Conservation (phyloP, 1,140 invertebrate species). For the Meteorus sp. region DNA sequence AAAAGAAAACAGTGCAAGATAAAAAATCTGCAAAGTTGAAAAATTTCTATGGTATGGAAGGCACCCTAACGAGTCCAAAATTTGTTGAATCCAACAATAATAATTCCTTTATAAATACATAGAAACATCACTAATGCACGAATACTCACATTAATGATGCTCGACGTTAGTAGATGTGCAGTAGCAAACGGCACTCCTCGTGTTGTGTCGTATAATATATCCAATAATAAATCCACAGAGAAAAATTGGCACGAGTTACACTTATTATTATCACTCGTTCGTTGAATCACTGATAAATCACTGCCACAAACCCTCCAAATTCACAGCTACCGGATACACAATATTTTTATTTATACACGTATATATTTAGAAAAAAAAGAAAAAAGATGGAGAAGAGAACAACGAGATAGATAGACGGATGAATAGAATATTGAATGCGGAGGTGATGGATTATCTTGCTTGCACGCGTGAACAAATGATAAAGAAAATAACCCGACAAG, state of each 20-base stretch:
- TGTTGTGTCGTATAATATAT: conserved; percentile 16
- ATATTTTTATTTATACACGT: no score
- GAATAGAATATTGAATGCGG: no score
- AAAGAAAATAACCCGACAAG: neutral
- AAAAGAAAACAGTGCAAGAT: no score
- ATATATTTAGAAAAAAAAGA: no score
- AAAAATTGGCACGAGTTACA: conserved; percentile 15
- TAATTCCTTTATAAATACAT: neutral
- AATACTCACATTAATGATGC: conserved; percentile 18
- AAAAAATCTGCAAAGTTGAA: no score
- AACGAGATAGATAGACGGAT: neutral
- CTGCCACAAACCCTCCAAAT: neutral
- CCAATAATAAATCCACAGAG: conserved; percentile 27
- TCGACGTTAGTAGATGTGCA: neutral
- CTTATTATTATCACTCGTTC: conserved; percentile 21
- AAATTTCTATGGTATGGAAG: no score
- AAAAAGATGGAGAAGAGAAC: neutral
- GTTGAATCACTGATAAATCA: conserved; percentile 20
- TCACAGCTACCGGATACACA: no score
- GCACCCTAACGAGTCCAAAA: no score
- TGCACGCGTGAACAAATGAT: conserved; percentile 8
- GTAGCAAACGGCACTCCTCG: conserved; percentile 13
- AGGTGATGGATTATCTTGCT: no score
- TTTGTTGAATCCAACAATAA: neutral
- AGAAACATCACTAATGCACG: neutral